These are phyloP conservation scores for Piezodorus guildinii DNA, from an alignment of 1,140 invertebrate genomes.

Conservation along the genomic window DNA sequence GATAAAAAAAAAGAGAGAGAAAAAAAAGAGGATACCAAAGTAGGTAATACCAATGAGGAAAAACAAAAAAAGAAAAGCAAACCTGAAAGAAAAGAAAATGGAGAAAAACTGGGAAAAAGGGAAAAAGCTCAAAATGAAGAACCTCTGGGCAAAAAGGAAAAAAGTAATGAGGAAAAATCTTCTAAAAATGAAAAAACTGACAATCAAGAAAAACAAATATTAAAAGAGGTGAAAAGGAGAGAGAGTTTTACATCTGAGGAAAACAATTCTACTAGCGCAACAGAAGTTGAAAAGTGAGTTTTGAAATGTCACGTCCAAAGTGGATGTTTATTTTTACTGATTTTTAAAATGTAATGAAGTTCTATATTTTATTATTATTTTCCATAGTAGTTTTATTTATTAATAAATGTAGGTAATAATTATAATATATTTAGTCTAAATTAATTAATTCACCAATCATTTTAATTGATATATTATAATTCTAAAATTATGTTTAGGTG, in stretches of 20 bases:
- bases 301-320: too few relatives aligned
- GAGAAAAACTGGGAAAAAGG: background rate
- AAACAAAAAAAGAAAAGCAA: background rate
- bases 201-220: background rate
- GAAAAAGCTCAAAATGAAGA: conserved; percentile 18
- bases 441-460: too few relatives aligned
- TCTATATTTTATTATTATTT: too few relatives aligned
- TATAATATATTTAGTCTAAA: too few relatives aligned
- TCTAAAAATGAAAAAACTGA: background rate
- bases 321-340: too few relatives aligned
- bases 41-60: background rate
- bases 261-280: too few relatives aligned
- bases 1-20: background rate
- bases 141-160: background rate
- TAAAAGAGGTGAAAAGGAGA: background rate
- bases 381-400: too few relatives aligned
- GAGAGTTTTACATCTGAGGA: conserved; percentile 20
- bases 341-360: too few relatives aligned
- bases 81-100: background rate
- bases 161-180: background rate
- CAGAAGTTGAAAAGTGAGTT: too few relatives aligned
- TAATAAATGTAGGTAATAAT: too few relatives aligned
- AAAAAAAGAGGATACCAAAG: background rate
- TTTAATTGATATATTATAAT: too few relatives aligned
- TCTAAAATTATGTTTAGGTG: too few relatives aligned